These are phyloP conservation scores for Laupala kohalensis DNA, from an alignment of 1,140 invertebrate genomes.

Conservation along the genomic window DNA sequence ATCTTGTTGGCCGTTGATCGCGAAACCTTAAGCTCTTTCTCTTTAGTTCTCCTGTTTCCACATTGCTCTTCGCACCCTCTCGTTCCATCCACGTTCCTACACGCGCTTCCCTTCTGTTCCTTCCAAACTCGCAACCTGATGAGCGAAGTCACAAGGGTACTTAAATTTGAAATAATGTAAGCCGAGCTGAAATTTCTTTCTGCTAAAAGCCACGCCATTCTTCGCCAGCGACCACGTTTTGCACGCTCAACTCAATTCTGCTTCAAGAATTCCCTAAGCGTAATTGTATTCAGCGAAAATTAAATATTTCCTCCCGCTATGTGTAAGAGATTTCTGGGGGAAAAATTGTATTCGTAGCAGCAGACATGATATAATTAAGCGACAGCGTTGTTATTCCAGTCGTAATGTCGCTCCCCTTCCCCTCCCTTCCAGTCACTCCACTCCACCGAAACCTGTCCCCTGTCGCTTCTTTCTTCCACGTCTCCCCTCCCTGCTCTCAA, in stretches of 20 bases:
- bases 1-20: too few relatives aligned
- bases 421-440: too few relatives aligned
- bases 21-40: not conserved
- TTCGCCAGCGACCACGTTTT: not conserved
- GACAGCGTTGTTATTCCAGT: not conserved
- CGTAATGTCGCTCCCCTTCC: not conserved
- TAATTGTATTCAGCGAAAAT: not conserved
- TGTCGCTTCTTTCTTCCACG: too few relatives aligned
- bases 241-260: not conserved
- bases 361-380: not conserved
- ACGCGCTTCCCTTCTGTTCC: too few relatives aligned
- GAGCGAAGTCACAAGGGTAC: not conserved
- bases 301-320: not conserved
- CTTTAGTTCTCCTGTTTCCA: not conserved
- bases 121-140: not conserved
- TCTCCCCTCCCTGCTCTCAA: not conserved
- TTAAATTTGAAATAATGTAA: not conserved
- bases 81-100: too few relatives aligned
- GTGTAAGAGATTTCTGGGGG: not conserved
- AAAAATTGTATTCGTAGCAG: not conserved
- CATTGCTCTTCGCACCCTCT: not conserved
- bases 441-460: too few relatives aligned
- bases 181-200: not conserved
- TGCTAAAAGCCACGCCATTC: not conserved
- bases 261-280: not conserved